Base-by-base conservation (phyloP, 2,797 vertebrate species). In the Percopsis omiscomaycus region DNA sequence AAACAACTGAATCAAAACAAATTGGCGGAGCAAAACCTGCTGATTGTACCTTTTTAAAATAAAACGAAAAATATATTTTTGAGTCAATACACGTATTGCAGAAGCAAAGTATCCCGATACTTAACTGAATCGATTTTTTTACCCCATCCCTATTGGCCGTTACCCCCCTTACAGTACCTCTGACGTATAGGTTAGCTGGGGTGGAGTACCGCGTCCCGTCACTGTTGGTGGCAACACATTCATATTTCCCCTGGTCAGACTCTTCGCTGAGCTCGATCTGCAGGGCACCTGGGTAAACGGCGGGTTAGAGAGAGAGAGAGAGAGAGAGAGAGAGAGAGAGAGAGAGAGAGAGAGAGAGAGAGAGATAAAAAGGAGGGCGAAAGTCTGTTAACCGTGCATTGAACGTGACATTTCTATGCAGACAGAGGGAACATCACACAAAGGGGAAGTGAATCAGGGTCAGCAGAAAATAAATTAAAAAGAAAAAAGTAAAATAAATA, bases 191-290 rank as follows among this genome's bases (percentile, higher is more conserved):
- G 91, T 99, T 99, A 67, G 98, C 98, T 68, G 98, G 96, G 76
- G 98, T 96, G 69, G 98, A 99, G 90, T 99, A 99, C 78, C 97
- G 96, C 67, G 98, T 99, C 89, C 98, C 98, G 75, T 95, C 96
- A 80, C 93, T 96, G 95, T 99, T 99, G 89, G 97, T 98, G 84
- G 98, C 98, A 86, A 99, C 96, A 91, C 98, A 99, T 86, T 99
- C 98, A 84, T 99, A 99, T 91, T 99, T 99, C 75, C 98, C 98
- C 94, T 99, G 98, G 92, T 99, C 98, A 15, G 95, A 96, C 88
- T 99, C 98, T 93, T 98, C 97, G 13, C 98, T 99, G 91, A 96
- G 93, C 89, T 99, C 97, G 73, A 99, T 99, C 94, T 99, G 98
- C 68, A 99, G 94, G 69, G 98, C 98, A 91, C 97, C 98, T 99